Conservation (phyloP, 2,888 invertebrate species). For the Dasypolia templi region DNA sequence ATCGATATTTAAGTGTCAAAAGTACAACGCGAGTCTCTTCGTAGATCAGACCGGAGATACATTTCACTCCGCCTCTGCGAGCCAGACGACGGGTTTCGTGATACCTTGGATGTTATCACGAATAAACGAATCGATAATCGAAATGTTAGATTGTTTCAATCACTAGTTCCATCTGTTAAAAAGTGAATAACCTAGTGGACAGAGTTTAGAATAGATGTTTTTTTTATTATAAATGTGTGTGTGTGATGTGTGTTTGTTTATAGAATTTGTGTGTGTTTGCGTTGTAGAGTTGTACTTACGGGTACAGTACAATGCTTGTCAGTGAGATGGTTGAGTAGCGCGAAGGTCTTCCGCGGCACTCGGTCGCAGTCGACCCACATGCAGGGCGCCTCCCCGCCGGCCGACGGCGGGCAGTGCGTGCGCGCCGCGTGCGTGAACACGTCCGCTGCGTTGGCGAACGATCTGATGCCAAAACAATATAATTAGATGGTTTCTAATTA, state of each 20-base stretch:
- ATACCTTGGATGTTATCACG: too few species aligned
- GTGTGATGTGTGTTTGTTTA: neutral
- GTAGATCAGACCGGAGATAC: too few species aligned
- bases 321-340: constrained; percentile 98
- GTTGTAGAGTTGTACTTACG: neutral
- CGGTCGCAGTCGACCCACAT: constrained; percentile 97
- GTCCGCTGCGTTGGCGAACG: constrained; percentile 93
- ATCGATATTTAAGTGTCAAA: too few species aligned
- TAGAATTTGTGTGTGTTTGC: neutral
- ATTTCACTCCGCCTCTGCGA: too few species aligned
- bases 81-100: too few species aligned
- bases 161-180: too few species aligned
- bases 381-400: constrained; percentile 94
- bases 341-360: constrained; percentile 97
- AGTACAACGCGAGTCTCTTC: too few species aligned
- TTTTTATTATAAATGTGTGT: neutral
- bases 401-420: constrained; percentile 93
- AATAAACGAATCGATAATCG: too few species aligned
- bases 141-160: too few species aligned
- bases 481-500: neutral
- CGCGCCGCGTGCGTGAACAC: constrained; percentile 97
- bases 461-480: constrained; percentile 81
- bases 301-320: constrained; percentile 97
- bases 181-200: too few species aligned
- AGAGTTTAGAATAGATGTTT: neutral